A percentile compares a stretch with the other conserved stretches of the same genome.
Evolutionary conservation across 2,888 invertebrate genomes (phyloP).

Genomic region (Aleiodes testaceus): DNA sequence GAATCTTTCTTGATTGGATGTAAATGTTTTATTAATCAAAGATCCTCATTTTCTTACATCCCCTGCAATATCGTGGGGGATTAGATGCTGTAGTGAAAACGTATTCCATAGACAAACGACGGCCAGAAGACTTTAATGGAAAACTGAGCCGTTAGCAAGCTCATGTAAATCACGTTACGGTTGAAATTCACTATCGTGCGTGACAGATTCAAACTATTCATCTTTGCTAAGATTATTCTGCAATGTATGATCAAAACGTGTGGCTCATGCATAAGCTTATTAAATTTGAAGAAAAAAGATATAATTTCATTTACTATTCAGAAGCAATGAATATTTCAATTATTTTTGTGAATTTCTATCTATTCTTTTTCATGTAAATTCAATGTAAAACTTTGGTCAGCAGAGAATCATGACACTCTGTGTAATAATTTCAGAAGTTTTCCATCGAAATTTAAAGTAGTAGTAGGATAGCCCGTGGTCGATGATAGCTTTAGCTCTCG

Average conservation of each 20-base stretch:
- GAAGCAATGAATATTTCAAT: neutral
- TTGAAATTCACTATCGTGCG: constrained; percentile 17
- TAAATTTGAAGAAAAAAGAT: no score
- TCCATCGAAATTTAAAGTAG: constrained; percentile 24
- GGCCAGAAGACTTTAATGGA: constrained; percentile 51
- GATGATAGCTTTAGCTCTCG: constrained; percentile 11
- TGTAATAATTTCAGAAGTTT: constrained; percentile 31
- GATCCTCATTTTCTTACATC: neutral
- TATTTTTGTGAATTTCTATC: neutral
- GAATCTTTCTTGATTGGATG: no score
- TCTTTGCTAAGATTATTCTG: neutral
- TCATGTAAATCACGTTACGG: constrained; percentile 26
- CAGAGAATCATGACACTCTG: constrained; percentile 5
- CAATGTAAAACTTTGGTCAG: constrained; percentile 19
- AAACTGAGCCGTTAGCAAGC: constrained; percentile 53
- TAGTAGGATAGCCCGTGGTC: constrained; percentile 12
- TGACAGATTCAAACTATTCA: constrained; percentile 17
- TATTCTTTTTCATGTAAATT: constrained; percentile 9
- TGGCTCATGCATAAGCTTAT: no score
- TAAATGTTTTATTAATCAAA: neutral
- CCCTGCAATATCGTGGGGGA: constrained; percentile 19
- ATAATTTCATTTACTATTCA: no score
- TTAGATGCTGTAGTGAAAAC: constrained; percentile 5
- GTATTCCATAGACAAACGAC: constrained; percentile 22
- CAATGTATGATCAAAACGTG: no score